Conservation (phyloP, 23 tunicate genomes). For the Botrylloides violaceus region DNA sequence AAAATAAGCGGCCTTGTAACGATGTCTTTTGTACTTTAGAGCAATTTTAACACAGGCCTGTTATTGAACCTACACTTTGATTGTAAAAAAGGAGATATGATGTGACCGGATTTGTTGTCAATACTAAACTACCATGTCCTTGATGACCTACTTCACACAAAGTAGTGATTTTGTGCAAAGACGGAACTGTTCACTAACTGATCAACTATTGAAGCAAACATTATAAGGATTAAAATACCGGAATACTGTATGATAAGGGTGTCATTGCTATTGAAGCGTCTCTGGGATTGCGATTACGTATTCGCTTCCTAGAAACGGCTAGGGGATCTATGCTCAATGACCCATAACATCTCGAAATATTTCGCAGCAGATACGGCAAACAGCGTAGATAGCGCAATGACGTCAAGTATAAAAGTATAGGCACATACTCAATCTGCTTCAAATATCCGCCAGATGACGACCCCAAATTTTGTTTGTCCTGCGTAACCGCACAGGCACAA, state of each 20-base stretch:
- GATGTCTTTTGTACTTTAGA: no score
- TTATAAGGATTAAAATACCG: background rate
- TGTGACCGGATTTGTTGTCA: no score
- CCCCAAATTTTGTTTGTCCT: background rate
- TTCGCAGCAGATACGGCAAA: background rate
- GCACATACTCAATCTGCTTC: no score
- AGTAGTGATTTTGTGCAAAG: no score
- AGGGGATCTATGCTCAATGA: background rate
- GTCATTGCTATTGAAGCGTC: background rate
- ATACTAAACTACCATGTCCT: no score
- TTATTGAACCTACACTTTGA: no score
- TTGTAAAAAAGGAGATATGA: no score
- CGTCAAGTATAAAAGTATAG: background rate
- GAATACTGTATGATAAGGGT: background rate
- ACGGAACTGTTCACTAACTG: no score
- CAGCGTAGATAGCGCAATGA: background rate
- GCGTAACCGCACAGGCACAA: background rate
- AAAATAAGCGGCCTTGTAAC: no score
- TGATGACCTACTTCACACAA: no score
- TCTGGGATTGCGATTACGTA: background rate
- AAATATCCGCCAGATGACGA: background rate
- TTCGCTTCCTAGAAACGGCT: background rate
- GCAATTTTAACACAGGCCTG: no score
- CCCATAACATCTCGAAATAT: background rate
- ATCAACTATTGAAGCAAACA: background rate